A percentile compares a stretch with the other conserved stretches of the same genome.
Conservation (phyloP, 1,140 invertebrate genomes). For the Ceratosolen fusciceps region DNA sequence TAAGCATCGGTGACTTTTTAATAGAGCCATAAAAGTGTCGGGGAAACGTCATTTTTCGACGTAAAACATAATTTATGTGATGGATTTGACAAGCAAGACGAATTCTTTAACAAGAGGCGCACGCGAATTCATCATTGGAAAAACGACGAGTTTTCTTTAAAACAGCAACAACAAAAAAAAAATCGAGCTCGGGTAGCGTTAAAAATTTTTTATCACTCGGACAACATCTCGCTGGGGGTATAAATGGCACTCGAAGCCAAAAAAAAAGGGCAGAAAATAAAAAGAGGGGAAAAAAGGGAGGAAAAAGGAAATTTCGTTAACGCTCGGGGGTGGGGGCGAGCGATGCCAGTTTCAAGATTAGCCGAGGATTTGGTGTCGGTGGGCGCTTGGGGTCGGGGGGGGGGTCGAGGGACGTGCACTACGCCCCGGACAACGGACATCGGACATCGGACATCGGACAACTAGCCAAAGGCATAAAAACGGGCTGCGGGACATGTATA, state of each 20-base stretch:
- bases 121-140: background rate
- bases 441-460: too few species aligned
- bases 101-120: background rate
- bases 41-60: background rate
- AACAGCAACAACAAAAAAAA: background rate
- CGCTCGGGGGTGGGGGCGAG: too few species aligned
- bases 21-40: conserved; percentile 8
- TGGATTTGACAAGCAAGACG: background rate
- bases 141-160: background rate
- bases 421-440: too few species aligned
- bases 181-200: background rate
- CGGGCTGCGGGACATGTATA: too few species aligned
- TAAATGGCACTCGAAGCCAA: background rate
- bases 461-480: too few species aligned
- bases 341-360: too few species aligned
- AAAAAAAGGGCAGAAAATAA: background rate
- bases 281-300: background rate
- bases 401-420: too few species aligned
- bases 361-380: too few species aligned
- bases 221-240: background rate
- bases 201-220: background rate
- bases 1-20: conserved; percentile 15
- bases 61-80: conserved; percentile 12
- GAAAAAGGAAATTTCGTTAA: too few species aligned
- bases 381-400: too few species aligned